Evolutionary conservation across 2,113 vertebrate species (phyloP), one percentile per base, ranked within the genome.

Genomic region (Todiramphus saurophagus): DNA sequence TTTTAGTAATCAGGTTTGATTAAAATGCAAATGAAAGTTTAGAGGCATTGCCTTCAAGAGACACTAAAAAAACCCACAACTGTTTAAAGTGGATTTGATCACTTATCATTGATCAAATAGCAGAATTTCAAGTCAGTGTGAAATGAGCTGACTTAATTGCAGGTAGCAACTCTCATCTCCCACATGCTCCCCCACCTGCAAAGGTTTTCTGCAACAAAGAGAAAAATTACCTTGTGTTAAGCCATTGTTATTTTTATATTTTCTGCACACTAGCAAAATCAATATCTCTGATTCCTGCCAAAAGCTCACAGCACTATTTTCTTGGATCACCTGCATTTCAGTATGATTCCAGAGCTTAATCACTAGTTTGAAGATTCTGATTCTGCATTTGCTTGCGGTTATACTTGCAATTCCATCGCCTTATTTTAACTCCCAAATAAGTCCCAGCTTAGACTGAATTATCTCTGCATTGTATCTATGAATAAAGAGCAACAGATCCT

Each of bases 241-340:
- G 72, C 66, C 51, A 46, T 43, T 79, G 51, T 64, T 75, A 39
- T 78, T 58, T 86, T 73, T 77, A 20, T 86, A 60, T 89, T 89
- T 92, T 79, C 81, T 89, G 66, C 72, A 75, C 72, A 89, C 24
- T 62, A 60, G 44, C 51, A 75, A 89, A 95, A 89, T 87, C 92
- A 75, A 83, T 92, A 83, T 25, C 50, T 59, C 56, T 83, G 72
- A 86, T 87, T 95, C 55, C 64, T 41, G 51, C 76, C 62, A 75
- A 37, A 92, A 94, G 62, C 39, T 77, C 68, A 50, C 41, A 80
- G 35, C 44, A 10, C 33, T 67, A 2, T 76, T 84, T 91, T 46
- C 37, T 73, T 58, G 77, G 56, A 80, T 72, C 48, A 64, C 76
- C 59, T 82, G 70, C 77, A 51, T 77, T 85, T 89, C 70, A 89